Conservation (phyloP, 2,888 invertebrate species). For the Drosophila birchii region DNA sequence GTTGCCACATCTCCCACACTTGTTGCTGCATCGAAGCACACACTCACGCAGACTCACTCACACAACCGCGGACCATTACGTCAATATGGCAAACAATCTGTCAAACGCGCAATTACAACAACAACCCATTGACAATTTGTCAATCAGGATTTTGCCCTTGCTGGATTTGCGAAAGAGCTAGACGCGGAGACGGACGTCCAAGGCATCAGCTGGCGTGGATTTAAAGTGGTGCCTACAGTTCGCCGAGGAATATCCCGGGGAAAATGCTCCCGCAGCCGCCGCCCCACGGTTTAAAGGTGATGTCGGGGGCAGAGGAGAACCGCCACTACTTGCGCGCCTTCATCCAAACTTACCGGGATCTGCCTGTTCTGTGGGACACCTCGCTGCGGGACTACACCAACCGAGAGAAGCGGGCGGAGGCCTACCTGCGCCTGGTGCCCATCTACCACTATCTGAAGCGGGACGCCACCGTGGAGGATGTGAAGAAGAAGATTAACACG, state of each 20-base stretch:
- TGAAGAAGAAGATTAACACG: slow-evolving; percentile 83
- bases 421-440: slow-evolving; percentile 78
- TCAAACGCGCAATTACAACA: slow-evolving; percentile 73
- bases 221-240: neutral
- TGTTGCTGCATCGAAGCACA: slow-evolving; percentile 72
- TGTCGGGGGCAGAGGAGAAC: slow-evolving; percentile 82
- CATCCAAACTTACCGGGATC: slow-evolving; percentile 80
- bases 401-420: slow-evolving; percentile 82
- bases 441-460: slow-evolving; percentile 81
- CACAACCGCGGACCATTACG: slow-evolving; percentile 53
- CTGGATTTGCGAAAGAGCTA: slow-evolving; percentile 52
- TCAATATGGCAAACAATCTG: slow-evolving; percentile 82
- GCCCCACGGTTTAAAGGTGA: slow-evolving; percentile 65
- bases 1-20: slow-evolving; percentile 49
- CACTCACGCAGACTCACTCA: slow-evolving; percentile 57
- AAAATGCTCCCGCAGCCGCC: slow-evolving; percentile 71
- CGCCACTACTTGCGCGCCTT: slow-evolving; percentile 81
- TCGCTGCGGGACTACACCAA: slow-evolving; percentile 82
- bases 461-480: slow-evolving; percentile 83
- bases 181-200: slow-evolving; percentile 15
- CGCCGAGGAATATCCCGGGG: neutral
- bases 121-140: slow-evolving; percentile 76
- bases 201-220: slow-evolving; percentile 4
- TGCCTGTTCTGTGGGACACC: slow-evolving; percentile 83
- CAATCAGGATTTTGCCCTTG: slow-evolving; percentile 66